Conservation (phyloP, 2,797 vertebrate species). For the Chelonia mydas region DNA sequence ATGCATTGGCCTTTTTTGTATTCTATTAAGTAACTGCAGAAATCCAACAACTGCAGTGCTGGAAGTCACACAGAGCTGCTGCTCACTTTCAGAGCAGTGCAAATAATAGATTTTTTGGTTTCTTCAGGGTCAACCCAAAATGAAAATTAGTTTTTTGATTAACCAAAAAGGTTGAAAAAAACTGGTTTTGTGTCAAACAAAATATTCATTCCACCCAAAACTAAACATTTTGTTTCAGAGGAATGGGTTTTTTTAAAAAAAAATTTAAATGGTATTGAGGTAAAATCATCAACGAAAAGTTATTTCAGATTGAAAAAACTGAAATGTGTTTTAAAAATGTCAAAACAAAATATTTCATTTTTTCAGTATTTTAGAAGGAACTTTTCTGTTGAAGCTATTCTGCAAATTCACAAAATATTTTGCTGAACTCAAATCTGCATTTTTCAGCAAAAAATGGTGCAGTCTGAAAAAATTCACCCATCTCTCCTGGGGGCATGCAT, state of each 20-base stretch:
- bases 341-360: background rate
- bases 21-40: background rate
- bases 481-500: background rate
- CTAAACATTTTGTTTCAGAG: background rate
- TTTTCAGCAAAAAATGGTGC: background rate
- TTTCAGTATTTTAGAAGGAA: background rate
- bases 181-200: background rate
- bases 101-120: background rate
- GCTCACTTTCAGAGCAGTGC: background rate
- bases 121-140: background rate
- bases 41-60: background rate
- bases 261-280: background rate
- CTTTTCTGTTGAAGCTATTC: background rate
- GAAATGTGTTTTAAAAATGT: background rate
- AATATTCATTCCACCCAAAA: background rate
- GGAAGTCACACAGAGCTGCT: background rate
- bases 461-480: background rate
- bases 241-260: background rate
- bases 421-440: background rate
- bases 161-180: background rate
- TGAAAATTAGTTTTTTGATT: background rate
- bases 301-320: background rate
- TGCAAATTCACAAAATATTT: background rate
- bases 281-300: background rate
- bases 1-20: background rate